phyloP scores from a whole-genome alignment of 2,113 vertebrate genomes.

The Tretioscincus oriximinensis region DNA sequence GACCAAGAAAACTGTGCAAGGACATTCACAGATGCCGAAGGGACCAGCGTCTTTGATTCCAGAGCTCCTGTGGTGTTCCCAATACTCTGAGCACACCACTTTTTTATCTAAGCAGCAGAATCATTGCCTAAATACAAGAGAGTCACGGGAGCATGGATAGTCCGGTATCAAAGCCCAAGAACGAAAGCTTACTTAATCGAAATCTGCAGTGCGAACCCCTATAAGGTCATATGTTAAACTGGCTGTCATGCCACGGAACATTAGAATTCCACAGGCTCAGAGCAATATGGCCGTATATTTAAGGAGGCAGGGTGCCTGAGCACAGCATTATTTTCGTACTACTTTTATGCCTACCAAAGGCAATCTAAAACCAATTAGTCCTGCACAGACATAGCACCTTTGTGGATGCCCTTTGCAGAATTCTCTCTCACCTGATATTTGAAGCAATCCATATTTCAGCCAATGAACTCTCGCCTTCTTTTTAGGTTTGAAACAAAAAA shows the following conservation, averaged over 20 bases:
- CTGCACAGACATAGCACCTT: not conserved
- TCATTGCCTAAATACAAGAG: not conserved
- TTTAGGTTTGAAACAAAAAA: not conserved
- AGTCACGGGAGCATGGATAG: not conserved
- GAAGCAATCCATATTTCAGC: not conserved
- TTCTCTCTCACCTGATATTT: not conserved
- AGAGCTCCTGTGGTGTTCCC: not conserved
- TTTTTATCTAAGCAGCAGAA: too few species aligned
- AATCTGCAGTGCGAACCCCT: not conserved
- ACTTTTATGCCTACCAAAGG: not conserved
- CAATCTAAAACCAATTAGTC: not conserved
- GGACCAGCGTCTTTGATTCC: slow-evolving; percentile 15
- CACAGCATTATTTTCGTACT: not conserved
- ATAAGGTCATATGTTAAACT: accelerated
- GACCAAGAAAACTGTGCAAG: not conserved
- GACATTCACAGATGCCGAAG: not conserved
- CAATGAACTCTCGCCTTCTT: not conserved
- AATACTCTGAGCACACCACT: not conserved
- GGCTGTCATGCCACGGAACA: not conserved
- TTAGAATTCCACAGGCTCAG: not conserved
- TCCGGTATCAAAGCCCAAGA: not conserved
- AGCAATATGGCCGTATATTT: slow-evolving; percentile 18
- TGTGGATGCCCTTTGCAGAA: not conserved
- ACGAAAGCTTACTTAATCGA: not conserved
- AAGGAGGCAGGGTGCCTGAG: not conserved